Percentiles rank a stretch among this genome's conserved stretches.
Conservation (phyloP, 2,113 vertebrate genomes). For the Sinosuthora webbiana region DNA sequence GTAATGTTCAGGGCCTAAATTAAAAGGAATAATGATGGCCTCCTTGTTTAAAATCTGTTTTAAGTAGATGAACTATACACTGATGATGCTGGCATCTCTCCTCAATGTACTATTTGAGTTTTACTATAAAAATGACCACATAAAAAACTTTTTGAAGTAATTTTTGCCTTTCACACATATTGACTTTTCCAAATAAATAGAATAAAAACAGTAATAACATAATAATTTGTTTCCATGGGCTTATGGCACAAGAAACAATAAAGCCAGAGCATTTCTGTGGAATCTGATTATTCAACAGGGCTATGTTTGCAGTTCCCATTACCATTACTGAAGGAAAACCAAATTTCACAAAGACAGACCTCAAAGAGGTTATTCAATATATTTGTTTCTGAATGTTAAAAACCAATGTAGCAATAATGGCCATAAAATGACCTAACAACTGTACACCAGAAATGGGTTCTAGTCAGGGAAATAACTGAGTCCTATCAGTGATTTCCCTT, state of each 20-base stretch:
- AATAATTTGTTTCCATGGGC: background rate
- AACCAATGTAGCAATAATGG: background rate
- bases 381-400: background rate
- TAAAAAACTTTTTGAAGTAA: background rate
- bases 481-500: background rate
- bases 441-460: background rate
- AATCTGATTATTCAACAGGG: background rate
- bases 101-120: background rate
- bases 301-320: background rate
- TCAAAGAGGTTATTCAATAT: background rate
- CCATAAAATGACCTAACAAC: background rate
- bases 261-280: background rate
- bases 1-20: background rate
- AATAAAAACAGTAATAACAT: background rate
- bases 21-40: background rate
- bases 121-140: background rate
- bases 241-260: background rate
- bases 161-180: background rate
- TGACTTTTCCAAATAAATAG: background rate
- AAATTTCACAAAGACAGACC: background rate
- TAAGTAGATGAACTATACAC: background rate
- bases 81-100: background rate
- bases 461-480: background rate
- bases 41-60: background rate
- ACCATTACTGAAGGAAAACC: background rate